A percentile compares a stretch with the other conserved stretches of the same genome.
Conservation (phyloP, 2,888 invertebrate genomes). For the Monochamus alternatus region DNA sequence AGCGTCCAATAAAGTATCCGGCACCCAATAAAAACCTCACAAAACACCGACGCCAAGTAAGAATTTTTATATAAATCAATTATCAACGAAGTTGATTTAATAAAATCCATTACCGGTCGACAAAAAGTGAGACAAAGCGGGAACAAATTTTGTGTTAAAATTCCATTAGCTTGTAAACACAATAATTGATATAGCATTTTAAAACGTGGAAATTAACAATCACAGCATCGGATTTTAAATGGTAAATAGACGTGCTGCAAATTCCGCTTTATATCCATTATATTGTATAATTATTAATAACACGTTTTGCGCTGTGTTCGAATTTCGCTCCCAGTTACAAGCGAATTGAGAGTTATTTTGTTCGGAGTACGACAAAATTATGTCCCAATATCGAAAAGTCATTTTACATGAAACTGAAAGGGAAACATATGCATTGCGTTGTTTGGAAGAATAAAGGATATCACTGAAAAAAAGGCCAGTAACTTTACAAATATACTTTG, state of each 20-base stretch:
- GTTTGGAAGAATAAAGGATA: too few species aligned
- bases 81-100: neutral
- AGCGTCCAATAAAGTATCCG: neutral
- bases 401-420: too few species aligned
- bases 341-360: neutral
- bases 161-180: constrained; percentile 22
- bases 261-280: constrained; percentile 9
- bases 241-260: constrained; percentile 17
- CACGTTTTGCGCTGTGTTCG: constrained; percentile 19
- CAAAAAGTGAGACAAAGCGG: constrained; percentile 2
- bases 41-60: neutral
- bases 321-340: constrained; percentile 7
- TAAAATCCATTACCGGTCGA: constrained; percentile 2
- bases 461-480: too few species aligned
- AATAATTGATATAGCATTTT: constrained; percentile 31
- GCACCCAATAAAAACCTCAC: neutral
- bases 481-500: too few species aligned
- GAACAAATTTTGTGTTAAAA: constrained; percentile 26
- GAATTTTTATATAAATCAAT: neutral
- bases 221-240: constrained; percentile 10
- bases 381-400: too few species aligned
- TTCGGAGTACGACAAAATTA: neutral
- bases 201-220: constrained; percentile 27
- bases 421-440: too few species aligned
- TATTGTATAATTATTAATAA: constrained; percentile 31